phyloP scores from a whole-genome alignment of 2,113 vertebrate species.

The Azemiops feae region DNA sequence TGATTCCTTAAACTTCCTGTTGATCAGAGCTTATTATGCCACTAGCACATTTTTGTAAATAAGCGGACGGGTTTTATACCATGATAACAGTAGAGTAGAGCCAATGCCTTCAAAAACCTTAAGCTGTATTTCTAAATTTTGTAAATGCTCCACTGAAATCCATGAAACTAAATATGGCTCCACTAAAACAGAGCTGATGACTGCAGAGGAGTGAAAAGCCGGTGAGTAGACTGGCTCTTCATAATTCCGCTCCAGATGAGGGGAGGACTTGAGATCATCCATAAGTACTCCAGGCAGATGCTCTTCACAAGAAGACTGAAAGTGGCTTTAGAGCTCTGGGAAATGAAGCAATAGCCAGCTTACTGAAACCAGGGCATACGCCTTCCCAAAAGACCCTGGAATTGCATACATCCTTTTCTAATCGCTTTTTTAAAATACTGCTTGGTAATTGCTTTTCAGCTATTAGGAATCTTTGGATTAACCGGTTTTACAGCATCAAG shows the following conservation, averaged over 20 bases:
- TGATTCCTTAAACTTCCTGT: constrained; percentile 26
- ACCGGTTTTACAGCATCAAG: background rate
- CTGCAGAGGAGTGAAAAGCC: background rate
- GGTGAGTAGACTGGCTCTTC: background rate
- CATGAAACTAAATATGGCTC: background rate
- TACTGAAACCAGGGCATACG: background rate
- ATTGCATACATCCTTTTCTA: background rate
- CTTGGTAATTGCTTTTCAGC: background rate
- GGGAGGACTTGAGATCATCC: background rate
- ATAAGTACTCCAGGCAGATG: background rate
- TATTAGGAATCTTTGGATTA: background rate
- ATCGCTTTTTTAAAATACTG: background rate
- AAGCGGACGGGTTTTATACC: constrained; percentile 9
- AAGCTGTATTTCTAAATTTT: background rate
- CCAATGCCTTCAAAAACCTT: background rate
- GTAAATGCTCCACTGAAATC: background rate
- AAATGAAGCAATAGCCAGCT: background rate
- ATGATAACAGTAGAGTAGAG: constrained; percentile 20
- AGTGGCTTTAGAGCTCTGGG: background rate
- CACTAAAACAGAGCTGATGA: background rate
- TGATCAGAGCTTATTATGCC: background rate
- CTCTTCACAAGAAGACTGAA: background rate
- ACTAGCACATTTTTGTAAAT: constrained; percentile 25
- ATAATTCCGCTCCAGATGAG: background rate
- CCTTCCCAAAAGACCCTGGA: background rate